These are phyloP conservation scores for Halichoerus grypus DNA, from an alignment of 2,113 vertebrate genomes.

Conservation along the genomic window DNA sequence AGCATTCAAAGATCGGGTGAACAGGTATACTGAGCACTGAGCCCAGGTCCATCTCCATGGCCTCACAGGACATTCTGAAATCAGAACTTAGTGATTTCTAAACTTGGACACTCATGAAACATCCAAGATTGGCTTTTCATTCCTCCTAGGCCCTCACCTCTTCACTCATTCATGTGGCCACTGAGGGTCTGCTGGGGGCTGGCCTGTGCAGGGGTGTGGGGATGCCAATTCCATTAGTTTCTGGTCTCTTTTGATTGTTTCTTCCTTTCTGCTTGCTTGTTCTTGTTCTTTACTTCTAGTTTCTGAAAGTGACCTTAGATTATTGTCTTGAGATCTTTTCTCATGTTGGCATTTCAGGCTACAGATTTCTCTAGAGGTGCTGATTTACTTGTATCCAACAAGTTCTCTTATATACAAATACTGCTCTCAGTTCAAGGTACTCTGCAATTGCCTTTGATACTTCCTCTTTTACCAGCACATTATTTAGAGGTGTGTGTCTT, in stretches of 20 bases:
- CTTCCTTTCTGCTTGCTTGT: background rate
- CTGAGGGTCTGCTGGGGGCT: background rate
- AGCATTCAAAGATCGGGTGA: background rate
- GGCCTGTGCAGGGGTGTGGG: background rate
- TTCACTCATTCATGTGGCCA: background rate
- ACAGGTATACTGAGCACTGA: fast-evolving
- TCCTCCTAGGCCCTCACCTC: background rate
- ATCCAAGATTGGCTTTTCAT: background rate
- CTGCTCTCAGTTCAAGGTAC: background rate
- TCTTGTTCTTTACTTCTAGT: background rate
- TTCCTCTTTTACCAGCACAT: background rate
- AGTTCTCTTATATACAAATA: background rate
- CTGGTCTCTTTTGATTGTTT: background rate
- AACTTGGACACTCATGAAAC: background rate
- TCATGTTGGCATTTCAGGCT: background rate
- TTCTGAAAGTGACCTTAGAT: background rate
- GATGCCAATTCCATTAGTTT: background rate
- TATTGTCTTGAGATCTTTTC: background rate
- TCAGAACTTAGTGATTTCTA: background rate
- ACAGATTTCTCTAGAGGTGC: background rate
- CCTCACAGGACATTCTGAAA: background rate
- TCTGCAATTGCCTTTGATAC: background rate
- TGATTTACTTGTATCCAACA: background rate
- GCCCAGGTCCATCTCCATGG: background rate
- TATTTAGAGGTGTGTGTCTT: background rate